Percentiles rank a stretch among this genome's conserved stretches.
These are phyloP conservation scores for Gymnobelideus leadbeateri DNA, from an alignment of 2,113 vertebrate genomes.

Conservation along the genomic window DNA sequence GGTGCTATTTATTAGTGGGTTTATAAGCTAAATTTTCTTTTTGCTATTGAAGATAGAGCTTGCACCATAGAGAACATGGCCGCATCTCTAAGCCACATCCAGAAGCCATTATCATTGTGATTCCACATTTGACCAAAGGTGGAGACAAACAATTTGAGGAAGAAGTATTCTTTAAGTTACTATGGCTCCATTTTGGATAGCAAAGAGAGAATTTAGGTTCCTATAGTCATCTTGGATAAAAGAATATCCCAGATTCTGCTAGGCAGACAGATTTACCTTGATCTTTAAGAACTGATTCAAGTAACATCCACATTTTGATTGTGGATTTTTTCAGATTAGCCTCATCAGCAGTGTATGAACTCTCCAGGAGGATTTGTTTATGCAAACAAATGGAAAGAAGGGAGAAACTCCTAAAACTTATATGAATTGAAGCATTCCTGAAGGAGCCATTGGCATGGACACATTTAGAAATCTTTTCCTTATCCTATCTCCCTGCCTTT, in stretches of 20 bases:
- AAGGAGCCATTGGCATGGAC: neutral
- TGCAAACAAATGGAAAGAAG: neutral
- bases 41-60: neutral
- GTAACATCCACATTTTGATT: neutral
- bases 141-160: neutral
- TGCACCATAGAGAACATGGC: neutral
- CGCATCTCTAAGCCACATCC: neutral
- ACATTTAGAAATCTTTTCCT: neutral
- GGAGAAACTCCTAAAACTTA: neutral
- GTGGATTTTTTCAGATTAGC: neutral
- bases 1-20: neutral
- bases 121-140: neutral
- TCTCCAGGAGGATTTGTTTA: neutral
- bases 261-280: neutral
- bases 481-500: neutral
- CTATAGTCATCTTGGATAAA: neutral
- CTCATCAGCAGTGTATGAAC: neutral
- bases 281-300: neutral
- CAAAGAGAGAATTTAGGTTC: neutral
- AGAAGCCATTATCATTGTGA: neutral
- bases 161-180: neutral
- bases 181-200: neutral
- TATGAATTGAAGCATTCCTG: neutral
- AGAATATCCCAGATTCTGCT: neutral
- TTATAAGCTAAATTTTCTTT: neutral